Evolutionary conservation across 1,140 invertebrate species (phyloP).

Genomic region (Halesus radiatus): DNA sequence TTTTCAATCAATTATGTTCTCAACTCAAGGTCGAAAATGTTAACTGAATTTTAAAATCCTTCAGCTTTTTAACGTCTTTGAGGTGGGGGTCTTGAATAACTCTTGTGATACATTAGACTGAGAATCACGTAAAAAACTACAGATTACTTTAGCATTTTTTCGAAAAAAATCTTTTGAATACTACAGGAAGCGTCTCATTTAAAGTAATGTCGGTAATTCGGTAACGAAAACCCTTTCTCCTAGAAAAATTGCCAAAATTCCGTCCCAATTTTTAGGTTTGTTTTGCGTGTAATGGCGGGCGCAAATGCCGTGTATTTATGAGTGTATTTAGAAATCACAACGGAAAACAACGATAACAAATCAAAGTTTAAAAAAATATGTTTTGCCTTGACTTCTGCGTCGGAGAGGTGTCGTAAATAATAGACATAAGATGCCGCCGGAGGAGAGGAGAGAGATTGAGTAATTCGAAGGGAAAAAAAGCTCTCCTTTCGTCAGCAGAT

Average conservation of each 20-base stretch:
- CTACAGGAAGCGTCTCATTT: constrained; percentile 2
- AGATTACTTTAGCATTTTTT: too few species aligned
- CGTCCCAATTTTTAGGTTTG: not conserved
- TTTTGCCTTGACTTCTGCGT: constrained; percentile 15
- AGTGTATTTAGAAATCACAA: not conserved
- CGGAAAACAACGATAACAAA: constrained; percentile 25
- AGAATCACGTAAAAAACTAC: too few species aligned
- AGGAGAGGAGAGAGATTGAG: not conserved
- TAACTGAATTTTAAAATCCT: too few species aligned
- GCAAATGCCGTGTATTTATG: not conserved
- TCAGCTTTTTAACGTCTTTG: too few species aligned
- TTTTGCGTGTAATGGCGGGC: not conserved
- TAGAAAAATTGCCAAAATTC: not conserved
- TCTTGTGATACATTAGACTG: too few species aligned
- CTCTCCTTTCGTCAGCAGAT: not conserved
- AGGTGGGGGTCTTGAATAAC: too few species aligned
- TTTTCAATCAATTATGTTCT: too few species aligned
- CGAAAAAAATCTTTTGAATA: too few species aligned
- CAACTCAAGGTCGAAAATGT: too few species aligned
- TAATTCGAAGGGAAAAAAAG: not conserved
- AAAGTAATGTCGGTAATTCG: not conserved
- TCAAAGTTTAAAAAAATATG: constrained; percentile 28
- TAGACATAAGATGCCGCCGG: constrained; percentile 7
- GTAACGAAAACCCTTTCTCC: not conserved
- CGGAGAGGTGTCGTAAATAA: constrained; percentile 23